Evolutionary conservation across 2,888 invertebrate species (phyloP), one percentile per base, ranked within the genome.

Genomic region (Drosophila recens): DNA sequence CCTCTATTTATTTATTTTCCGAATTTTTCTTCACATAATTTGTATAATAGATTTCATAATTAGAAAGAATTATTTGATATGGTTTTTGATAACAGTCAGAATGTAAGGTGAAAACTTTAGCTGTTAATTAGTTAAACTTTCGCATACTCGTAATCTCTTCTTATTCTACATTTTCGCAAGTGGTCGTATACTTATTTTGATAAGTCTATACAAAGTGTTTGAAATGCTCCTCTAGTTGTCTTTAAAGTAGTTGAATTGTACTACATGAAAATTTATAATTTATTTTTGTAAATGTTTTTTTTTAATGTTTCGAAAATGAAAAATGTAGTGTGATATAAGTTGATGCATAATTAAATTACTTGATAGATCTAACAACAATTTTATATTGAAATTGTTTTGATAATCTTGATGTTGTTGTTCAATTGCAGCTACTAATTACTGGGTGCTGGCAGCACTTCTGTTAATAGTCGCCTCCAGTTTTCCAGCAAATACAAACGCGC

Each of bases 361-460:
- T 40, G n/a, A 40, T 40, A 15, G 15, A 5, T 2, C n/a, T 40
- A 2, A 40, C 6, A 6, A 40, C 8, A 8, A 15, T 17, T 40
- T 9, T 0, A 40, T 9, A 8, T 17, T 9, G 17, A 10, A 17
- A 42, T 17, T 42, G 17, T 9, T 42, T 17, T 10, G 13, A 3
- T 45, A 45, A 45, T 45, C 8, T 0, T 3, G 0, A 0, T 8
- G 10, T 30, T 45, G 1, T 46, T 2, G 2, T 45, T 9, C 6
- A n/a, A 1, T 64, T 65, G 20, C 69, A 76, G 75, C 20, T 45
- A 23, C 45, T n/a, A 70, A 58, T 34, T 61, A 17, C 34, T 67
- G 56, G 49, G 43, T 67, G 1, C 40, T 72, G 11, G 43, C 45
- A 1, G 42, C 54, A 27, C 36, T 85, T 9, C 45, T 80, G 1